Evolutionary conservation across 2,113 vertebrate species (phyloP).

Genomic region (Bos javanicus): DNA sequence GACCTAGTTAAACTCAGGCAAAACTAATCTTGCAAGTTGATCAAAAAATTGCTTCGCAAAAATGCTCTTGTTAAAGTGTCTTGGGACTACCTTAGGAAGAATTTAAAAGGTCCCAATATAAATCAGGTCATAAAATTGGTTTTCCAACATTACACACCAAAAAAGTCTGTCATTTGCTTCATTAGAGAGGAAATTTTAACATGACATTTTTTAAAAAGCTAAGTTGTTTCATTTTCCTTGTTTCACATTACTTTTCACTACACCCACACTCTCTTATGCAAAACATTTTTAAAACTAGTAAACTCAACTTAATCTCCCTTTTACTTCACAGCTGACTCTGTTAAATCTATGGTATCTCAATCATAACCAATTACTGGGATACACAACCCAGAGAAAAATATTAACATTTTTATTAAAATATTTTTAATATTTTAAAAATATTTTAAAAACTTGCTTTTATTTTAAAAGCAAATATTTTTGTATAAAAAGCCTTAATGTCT

Average conservation of each 20-base stretch:
- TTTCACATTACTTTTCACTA: neutral
- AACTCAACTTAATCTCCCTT: neutral
- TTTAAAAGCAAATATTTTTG: neutral
- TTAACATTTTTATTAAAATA: neutral
- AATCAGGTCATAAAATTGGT: constrained; percentile 16
- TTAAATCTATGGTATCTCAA: neutral
- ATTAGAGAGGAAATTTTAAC: constrained; percentile 30
- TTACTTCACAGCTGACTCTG: neutral
- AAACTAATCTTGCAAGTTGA: constrained; percentile 55
- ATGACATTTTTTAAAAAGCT: constrained; percentile 39
- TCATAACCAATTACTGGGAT: neutral
- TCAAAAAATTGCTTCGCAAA: constrained; percentile 36
- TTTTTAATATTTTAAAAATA: too few relatives aligned
- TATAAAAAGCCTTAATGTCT: neutral
- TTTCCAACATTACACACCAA: neutral
- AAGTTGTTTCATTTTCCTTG: constrained; percentile 7
- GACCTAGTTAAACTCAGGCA: constrained; percentile 61
- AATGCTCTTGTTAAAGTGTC: constrained; percentile 17
- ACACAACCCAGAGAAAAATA: neutral
- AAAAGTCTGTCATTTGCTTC: neutral
- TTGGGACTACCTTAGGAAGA: constrained; percentile 25
- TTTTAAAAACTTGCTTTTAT: too few relatives aligned
- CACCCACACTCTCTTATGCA: neutral
- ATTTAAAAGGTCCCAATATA: neutral
- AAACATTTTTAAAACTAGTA: constrained; percentile 3